phyloP scores from a whole-genome alignment of 2,888 invertebrate genomes.

The Pyrocoelia pectoralis region DNA sequence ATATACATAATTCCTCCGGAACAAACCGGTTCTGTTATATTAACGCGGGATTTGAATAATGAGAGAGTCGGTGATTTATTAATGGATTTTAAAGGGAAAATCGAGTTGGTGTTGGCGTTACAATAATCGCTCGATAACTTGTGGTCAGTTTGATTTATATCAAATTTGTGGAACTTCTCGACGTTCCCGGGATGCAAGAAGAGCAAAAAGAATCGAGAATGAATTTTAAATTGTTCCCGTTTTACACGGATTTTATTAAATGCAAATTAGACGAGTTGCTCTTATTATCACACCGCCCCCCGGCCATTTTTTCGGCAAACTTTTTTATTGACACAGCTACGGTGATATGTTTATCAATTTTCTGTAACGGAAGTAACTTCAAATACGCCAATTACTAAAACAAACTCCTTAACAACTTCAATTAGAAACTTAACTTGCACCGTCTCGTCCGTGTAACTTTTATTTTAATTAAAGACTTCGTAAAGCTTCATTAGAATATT shows the following conservation, averaged over 20 bases:
- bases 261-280: too few species aligned
- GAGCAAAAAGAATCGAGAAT: too few species aligned
- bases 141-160: not conserved
- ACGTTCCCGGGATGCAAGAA: too few species aligned
- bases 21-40: constrained; percentile 14
- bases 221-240: too few species aligned
- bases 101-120: not conserved
- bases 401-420: not conserved
- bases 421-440: not conserved
- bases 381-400: not conserved
- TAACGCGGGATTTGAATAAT: constrained; percentile 31
- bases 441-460: constrained; percentile 1
- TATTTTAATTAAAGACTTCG: constrained; percentile 1
- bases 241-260: too few species aligned
- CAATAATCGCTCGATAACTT: not conserved
- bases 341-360: not conserved
- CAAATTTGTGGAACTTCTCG: not conserved
- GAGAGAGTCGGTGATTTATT: constrained; percentile 31
- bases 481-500: not conserved
- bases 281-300: too few species aligned
- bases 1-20: constrained; percentile 28
- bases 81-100: constrained; percentile 20
- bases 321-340: too few species aligned
- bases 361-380: not conserved
- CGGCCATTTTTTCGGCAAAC: too few species aligned